These are phyloP conservation scores for Magallana angulata DNA, from an alignment of 1,140 invertebrate genomes.

Conservation along the genomic window DNA sequence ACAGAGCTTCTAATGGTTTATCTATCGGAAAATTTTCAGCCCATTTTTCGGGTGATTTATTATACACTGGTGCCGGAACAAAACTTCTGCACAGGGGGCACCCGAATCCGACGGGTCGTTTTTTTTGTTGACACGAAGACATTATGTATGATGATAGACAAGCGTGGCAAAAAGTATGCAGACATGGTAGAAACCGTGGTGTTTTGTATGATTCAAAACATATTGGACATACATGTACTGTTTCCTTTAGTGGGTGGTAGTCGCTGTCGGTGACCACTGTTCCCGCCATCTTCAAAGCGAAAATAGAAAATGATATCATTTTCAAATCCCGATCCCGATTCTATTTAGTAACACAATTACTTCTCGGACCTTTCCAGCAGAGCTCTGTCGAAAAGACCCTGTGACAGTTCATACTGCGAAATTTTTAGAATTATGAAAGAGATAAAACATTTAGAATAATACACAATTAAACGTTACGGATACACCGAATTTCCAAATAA, in stretches of 20 bases:
- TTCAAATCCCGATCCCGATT: too few relatives aligned
- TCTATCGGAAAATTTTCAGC: neutral
- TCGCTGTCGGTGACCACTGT: too few relatives aligned
- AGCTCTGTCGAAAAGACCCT: too few relatives aligned
- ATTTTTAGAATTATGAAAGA: too few relatives aligned
- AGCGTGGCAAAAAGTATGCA: slow-evolving; percentile 4
- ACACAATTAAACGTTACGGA: too few relatives aligned
- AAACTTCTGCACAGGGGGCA: slow-evolving; percentile 20
- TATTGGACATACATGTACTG: slow-evolving; percentile 1
- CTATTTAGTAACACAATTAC: too few relatives aligned
- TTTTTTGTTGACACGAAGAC: neutral
- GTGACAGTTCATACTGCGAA: too few relatives aligned
- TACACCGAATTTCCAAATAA: too few relatives aligned
- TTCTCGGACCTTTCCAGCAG: too few relatives aligned
- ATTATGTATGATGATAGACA: slow-evolving; percentile 22
- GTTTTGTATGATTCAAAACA: slow-evolving; percentile 13
- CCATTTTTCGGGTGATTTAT: neutral
- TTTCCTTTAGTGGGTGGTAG: neutral
- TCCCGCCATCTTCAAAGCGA: too few relatives aligned
- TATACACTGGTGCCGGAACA: neutral
- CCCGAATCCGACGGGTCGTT: neutral
- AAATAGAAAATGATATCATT: too few relatives aligned
- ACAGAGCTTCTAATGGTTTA: neutral
- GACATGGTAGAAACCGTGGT: neutral
- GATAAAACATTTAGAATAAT: too few relatives aligned